Evolutionary conservation across 2,113 vertebrate species (phyloP), one percentile per base, ranked within the genome.

Genomic region (Syngnathus floridae): DNA sequence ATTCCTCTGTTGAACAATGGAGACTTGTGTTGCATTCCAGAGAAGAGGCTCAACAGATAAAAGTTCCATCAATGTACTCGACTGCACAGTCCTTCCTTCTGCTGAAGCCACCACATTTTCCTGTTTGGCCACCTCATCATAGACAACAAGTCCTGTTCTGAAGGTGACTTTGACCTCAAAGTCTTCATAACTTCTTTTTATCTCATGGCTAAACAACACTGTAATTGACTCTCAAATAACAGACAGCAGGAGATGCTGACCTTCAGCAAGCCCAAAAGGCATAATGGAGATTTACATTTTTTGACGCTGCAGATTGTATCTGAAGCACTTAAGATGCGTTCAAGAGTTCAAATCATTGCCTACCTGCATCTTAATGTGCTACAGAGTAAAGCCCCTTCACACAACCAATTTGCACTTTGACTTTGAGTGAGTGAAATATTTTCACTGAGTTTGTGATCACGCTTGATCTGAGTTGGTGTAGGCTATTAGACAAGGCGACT

Each of bases 401-500:
- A 11, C 71, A 74, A 64, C 36, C 67, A 80, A 73, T 84, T 78
- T 83, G 70, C 73, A 76, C 79, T 75, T 77, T 58, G 72, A 66
- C 72, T 83, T 76, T 80, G 74, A 82, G 80, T 69, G 36, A 17
- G 5, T 31, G 26, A 63, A 62, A 51, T 85, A 78, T 81, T 82
- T 83, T 84, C 84, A 81, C 67, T 66, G 59, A n/a, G 74, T 65
- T 71, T 62, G 68, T 81, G 76, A 79, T 82, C 77, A 72, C 55
- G 61, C 75, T 82, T 84, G 78, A 87, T 84, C 79, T 75, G 55
- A 78, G 79, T 83, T 52, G 38, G 77, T 73, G 64, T 54, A 66
- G 75, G 72, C 80, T 66, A 54, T 85, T 84, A 79, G 82, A 72
- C 77, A 76, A 78, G 70, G 77, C 75, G 75, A 84, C 80, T 77